Evolutionary conservation across 53 echinoderm and acorn worm species (phyloP), one percentile per base, ranked within the genome.

Genomic region (Crossaster papposus): DNA sequence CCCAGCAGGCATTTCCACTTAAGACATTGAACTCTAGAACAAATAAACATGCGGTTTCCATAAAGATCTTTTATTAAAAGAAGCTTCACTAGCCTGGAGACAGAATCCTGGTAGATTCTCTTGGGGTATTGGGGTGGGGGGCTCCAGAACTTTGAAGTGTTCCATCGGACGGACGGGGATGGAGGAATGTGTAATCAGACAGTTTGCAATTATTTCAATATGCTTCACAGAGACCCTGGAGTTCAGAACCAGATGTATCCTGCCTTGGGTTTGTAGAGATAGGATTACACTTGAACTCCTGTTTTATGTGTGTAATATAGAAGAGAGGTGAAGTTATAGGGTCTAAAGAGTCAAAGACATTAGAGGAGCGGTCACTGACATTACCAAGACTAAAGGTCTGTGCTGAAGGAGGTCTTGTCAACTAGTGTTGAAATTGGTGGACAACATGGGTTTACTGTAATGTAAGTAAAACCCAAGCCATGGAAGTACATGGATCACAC

Each of bases 11-110:
- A 84, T 72, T 51, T n/a, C 28, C 28, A 84, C 84, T 30, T 77
- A 63, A 87, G 87, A 87, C 87, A 76, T 87, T 87, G 87, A 87
- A 87, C 87, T 62, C 63, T 22, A 87, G 87, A 87, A 87, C 87
- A 87, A 87, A 87, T 77, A 87, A 76, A 87, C 87, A 87, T 50
- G 12, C 13, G 77, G 31, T 52, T 87, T 31, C 53, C 62, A 77
- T 77, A 76, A 72, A 77, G 54, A 85, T 85, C 82, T 15, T 23
- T 65, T 14, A 52, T 7, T 20, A 22, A 9, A 85, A 37, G 77
- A 62, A 36, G 75, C 54, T 51, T 75, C 87, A 75, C n/a, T n/a
- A n/a, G n/a, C 72, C 85, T 85, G 85, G 72, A 52, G 73, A 85
- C 53, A 18, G 72, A 30, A 18, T 71, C 12, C 22, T 24, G 71